A percentile compares a stretch with the other conserved stretches of the same genome.
Conservation (phyloP, 2,113 vertebrate genomes). For the Microcebus griseorufus region DNA sequence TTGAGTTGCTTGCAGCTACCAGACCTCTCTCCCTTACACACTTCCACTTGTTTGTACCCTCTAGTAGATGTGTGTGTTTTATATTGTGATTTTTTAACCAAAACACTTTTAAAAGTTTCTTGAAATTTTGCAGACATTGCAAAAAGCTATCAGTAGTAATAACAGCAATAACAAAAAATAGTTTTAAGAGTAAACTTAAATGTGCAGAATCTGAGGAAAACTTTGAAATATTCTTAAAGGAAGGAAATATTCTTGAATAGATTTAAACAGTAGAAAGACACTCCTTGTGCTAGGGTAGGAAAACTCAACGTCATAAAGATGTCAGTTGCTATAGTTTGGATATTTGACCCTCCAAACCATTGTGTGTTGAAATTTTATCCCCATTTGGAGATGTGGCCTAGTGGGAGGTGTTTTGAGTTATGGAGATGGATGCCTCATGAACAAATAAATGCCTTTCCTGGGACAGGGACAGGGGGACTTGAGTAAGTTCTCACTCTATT, state of each 20-base stretch:
- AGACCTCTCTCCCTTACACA: background rate
- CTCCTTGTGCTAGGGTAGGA: background rate
- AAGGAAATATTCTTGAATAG: background rate
- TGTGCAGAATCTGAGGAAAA: background rate
- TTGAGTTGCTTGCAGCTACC: background rate
- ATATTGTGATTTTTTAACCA: background rate
- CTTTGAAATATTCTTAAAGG: conserved; percentile 1
- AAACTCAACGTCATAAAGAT: background rate
- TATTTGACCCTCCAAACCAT: background rate
- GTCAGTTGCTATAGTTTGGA: background rate
- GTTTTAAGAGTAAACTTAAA: background rate
- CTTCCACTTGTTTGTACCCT: background rate
- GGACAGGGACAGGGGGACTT: background rate
- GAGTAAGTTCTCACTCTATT: background rate
- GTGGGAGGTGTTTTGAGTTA: no score
- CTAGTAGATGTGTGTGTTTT: background rate
- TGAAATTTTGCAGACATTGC: background rate
- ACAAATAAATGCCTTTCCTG: background rate
- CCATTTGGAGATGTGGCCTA: no score
- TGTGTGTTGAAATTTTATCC: no score
- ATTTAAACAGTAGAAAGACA: background rate
- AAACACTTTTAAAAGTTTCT: background rate
- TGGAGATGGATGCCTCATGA: background rate
- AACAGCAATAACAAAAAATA: background rate
- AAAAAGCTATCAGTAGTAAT: background rate